Conservation (phyloP, 2,113 vertebrate genomes). For the Ophthalmotilapia sp. region DNA sequence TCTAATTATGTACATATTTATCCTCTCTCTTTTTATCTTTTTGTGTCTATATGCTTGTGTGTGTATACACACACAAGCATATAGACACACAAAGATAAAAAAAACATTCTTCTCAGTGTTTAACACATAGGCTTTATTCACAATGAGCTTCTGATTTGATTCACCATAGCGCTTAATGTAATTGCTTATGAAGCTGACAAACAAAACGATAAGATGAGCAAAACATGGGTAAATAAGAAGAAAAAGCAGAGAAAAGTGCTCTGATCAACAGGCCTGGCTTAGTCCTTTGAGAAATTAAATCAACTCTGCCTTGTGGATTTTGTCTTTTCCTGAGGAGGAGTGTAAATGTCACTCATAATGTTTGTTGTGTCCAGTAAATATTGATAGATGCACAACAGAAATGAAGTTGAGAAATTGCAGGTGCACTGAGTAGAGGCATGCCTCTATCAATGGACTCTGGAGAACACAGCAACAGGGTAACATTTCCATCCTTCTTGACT, state of each 20-base stretch:
- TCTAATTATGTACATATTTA: neutral
- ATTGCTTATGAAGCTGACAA: constrained; percentile 9
- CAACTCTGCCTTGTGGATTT: constrained; percentile 31
- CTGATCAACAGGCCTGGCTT: neutral
- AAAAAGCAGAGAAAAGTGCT: neutral
- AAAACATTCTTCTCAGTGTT: neutral
- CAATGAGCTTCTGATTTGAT: neutral
- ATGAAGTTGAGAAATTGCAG: constrained; percentile 30
- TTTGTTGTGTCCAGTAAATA: constrained; percentile 31
- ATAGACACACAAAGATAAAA: neutral
- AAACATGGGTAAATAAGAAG: neutral
- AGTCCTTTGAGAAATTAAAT: constrained; percentile 43
- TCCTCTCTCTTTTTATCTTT: neutral
- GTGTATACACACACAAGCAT: neutral
- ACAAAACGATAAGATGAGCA: constrained; percentile 27
- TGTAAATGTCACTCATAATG: constrained; percentile 9
- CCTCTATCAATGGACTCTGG: neutral
- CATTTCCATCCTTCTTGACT: neutral
- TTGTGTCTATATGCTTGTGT: neutral
- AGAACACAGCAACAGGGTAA: neutral
- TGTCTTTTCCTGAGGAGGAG: neutral
- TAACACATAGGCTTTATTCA: neutral
- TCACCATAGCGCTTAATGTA: neutral
- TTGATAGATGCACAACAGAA: constrained; percentile 2
- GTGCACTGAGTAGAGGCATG: neutral